Percentiles rank a stretch among this genome's conserved stretches.
These are phyloP conservation scores for Chloromyia formosa DNA, from an alignment of 2,888 invertebrate genomes.

Conservation along the genomic window DNA sequence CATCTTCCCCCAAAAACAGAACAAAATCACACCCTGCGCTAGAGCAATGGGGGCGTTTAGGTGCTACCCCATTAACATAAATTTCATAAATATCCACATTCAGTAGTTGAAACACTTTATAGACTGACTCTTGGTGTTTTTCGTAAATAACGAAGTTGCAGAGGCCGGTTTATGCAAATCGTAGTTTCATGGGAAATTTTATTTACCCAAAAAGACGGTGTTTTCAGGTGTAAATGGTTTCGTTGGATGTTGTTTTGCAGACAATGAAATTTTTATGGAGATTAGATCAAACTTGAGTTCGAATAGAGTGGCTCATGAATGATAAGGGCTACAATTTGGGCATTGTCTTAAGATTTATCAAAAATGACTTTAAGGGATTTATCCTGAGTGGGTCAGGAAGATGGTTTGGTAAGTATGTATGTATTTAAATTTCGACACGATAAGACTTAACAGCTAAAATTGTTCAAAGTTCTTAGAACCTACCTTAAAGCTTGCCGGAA, in stretches of 20 bases:
- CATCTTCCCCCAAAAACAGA: neutral
- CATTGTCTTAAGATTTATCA: too few relatives aligned
- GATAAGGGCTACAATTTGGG: too few relatives aligned
- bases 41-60: neutral
- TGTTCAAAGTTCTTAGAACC: too few relatives aligned
- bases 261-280: neutral
- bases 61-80: slow-evolving; percentile 3
- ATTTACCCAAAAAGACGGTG: neutral
- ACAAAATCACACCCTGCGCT: neutral
- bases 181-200: slow-evolving; percentile 1
- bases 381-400: too few relatives aligned
- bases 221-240: neutral
- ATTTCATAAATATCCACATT: slow-evolving; percentile 10
- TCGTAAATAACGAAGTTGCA: slow-evolving; percentile 2
- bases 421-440: too few relatives aligned
- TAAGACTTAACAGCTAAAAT: too few relatives aligned
- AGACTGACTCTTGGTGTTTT: neutral
- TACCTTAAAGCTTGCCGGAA: too few relatives aligned
- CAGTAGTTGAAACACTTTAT: slow-evolving; percentile 10
- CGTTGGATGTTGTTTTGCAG: neutral
- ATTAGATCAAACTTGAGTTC: too few relatives aligned
- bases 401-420: too few relatives aligned
- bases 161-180: neutral
- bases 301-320: too few relatives aligned
- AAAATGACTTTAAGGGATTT: too few relatives aligned